Evolutionary conservation across 1,140 invertebrate genomes (phyloP).

Genomic region (Holcopasites calliopsidis): DNA sequence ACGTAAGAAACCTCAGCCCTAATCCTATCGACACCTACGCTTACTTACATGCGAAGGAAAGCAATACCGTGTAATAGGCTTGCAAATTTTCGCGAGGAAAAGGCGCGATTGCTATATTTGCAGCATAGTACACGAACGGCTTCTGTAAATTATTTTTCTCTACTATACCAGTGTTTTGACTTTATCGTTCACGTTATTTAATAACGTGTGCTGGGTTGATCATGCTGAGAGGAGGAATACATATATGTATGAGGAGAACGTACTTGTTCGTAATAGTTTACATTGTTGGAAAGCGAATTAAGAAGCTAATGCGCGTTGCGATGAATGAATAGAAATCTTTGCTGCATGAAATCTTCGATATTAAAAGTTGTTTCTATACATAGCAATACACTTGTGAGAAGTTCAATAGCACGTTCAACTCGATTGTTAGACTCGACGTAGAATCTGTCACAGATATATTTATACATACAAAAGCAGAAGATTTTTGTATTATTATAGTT

Average conservation of each 20-base stretch:
- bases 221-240: background rate
- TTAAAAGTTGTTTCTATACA: background rate
- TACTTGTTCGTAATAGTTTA: background rate
- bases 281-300: background rate
- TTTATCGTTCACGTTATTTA: conserved; percentile 18
- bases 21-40: conserved; percentile 37
- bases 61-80: background rate
- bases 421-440: conserved; percentile 8
- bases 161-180: conserved; percentile 38
- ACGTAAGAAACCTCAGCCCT: conserved; percentile 77
- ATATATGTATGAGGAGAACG: background rate
- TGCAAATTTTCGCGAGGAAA: background rate
- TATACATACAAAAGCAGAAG: background rate
- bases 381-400: conserved; percentile 11
- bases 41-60: conserved; percentile 4
- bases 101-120: conserved; percentile 6
- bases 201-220: conserved; percentile 9
- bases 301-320: background rate
- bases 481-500: background rate
- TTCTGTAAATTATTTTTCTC: conserved; percentile 48
- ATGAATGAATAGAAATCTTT: background rate
- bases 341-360: background rate
- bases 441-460: conserved; percentile 1
- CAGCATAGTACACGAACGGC: conserved; percentile 13
- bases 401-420: conserved; percentile 1